A percentile compares a stretch with the other conserved stretches of the same genome.
phyloP scores from a whole-genome alignment of 2,888 invertebrate species.

The Dorcus parallelipipedus region DNA sequence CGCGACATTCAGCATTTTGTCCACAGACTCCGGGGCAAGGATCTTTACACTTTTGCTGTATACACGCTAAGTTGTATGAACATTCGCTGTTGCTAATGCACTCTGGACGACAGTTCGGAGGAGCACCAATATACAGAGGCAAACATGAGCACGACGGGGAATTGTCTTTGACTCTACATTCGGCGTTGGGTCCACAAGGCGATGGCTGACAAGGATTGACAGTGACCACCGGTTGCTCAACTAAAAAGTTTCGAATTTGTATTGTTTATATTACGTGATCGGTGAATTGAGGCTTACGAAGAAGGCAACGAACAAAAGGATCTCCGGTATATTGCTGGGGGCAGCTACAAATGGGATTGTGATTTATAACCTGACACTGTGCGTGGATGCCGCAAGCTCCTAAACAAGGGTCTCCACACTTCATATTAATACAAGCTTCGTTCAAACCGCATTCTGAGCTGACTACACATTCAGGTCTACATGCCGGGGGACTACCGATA shows the following conservation, averaged over 20 bases:
- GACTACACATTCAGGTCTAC: slow-evolving; percentile 48
- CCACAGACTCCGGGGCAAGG: slow-evolving; percentile 66
- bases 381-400: slow-evolving; percentile 49
- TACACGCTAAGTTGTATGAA: slow-evolving; percentile 58
- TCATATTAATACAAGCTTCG: slow-evolving; percentile 45
- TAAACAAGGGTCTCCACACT: slow-evolving; percentile 48
- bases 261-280: slow-evolving; percentile 51
- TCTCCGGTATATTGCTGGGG: slow-evolving; percentile 41
- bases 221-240: slow-evolving; percentile 34
- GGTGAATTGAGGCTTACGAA: slow-evolving; percentile 1
- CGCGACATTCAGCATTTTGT: slow-evolving; percentile 59
- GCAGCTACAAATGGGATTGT: slow-evolving; percentile 51
- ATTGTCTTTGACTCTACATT: slow-evolving; percentile 63
- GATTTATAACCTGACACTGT: slow-evolving; percentile 48
- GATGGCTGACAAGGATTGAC: slow-evolving; percentile 59
- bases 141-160: slow-evolving; percentile 74
- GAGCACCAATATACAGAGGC: slow-evolving; percentile 63
- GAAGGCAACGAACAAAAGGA: slow-evolving; percentile 47
- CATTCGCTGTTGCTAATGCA: slow-evolving; percentile 70
- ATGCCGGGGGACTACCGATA: slow-evolving; percentile 48
- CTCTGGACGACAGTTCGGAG: slow-evolving; percentile 74
- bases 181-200: slow-evolving; percentile 61
- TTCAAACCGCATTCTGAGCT: slow-evolving; percentile 46
- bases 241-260: slow-evolving; percentile 3
- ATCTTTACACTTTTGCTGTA: slow-evolving; percentile 65